These are phyloP conservation scores for Sparidentex hasta DNA, from an alignment of 2,797 vertebrate species.

Conservation along the genomic window DNA sequence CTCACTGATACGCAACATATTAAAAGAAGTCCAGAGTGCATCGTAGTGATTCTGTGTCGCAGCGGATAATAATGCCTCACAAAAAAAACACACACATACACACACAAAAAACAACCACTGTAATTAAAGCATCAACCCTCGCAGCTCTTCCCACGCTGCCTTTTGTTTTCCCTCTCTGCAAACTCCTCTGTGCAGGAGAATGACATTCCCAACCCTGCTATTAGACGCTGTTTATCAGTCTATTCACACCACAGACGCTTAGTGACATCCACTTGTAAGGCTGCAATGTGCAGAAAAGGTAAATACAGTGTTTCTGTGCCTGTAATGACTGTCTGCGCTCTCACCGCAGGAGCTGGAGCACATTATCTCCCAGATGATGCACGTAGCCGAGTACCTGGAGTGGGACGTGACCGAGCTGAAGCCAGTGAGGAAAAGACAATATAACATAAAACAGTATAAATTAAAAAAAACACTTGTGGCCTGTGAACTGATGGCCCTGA, in stretches of 20 bases:
- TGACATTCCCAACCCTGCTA: conserved; percentile 60
- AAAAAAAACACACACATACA: conserved; percentile 1
- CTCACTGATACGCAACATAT: conserved; percentile 9
- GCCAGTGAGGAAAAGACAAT: conserved; percentile 84
- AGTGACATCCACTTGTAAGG: conserved; percentile 46
- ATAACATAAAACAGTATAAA: no score
- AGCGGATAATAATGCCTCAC: conserved; percentile 60
- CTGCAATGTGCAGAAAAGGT: conserved; percentile 59
- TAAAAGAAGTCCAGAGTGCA: conserved; percentile 26
- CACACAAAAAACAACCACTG: conserved; percentile 46
- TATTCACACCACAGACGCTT: conserved; percentile 45
- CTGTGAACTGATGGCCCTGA: neutral
- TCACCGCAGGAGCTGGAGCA: conserved; percentile 92
- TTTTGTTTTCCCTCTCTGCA: conserved; percentile 61
- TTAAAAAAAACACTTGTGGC: no score
- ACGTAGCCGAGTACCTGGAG: conserved; percentile 95
- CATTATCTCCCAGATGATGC: conserved; percentile 98
- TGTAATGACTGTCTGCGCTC: conserved; percentile 64
- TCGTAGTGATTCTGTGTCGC: conserved; percentile 50
- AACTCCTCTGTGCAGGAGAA: conserved; percentile 34
- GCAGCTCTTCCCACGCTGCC: conserved; percentile 61
- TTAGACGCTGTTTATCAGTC: conserved; percentile 65
- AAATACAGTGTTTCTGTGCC: conserved; percentile 69
- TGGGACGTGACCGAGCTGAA: conserved; percentile 97
- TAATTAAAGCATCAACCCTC: conserved; percentile 74